Conservation (phyloP, 2,113 vertebrate species). For the Leucopsar rothschildi region DNA sequence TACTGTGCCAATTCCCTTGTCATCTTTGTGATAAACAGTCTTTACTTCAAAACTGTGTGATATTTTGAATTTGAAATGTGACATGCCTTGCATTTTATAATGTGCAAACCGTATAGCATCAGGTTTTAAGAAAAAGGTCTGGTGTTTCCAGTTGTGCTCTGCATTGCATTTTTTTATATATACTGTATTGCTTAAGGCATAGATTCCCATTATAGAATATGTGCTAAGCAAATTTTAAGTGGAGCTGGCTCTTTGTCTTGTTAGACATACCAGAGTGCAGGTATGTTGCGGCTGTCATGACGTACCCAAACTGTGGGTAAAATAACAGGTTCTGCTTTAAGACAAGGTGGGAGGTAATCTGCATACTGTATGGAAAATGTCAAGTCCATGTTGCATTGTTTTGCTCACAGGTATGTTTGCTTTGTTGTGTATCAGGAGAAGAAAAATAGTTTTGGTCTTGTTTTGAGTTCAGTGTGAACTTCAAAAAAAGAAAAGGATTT, state of each 20-base stretch:
- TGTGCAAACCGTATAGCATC: background rate
- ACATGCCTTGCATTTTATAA: background rate
- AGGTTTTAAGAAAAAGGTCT: background rate
- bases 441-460: background rate
- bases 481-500: background rate
- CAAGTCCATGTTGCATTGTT: background rate
- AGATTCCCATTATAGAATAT: background rate
- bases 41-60: background rate
- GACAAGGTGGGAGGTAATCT: background rate
- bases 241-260: background rate
- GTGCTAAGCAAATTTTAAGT: background rate
- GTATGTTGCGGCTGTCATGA: background rate
- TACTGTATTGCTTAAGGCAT: background rate
- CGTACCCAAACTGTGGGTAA: background rate
- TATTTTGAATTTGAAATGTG: background rate
- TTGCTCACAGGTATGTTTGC: background rate
- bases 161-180: background rate
- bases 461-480: background rate
- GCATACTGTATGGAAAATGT: background rate
- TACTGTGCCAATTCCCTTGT: background rate
- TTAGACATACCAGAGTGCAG: background rate
- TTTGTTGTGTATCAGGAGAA: background rate
- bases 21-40: background rate
- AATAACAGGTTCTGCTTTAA: background rate
- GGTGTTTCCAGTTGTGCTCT: background rate